Base-by-base conservation (phyloP, 2,113 vertebrate species). In the Paramisgurnus dabryanus region DNA sequence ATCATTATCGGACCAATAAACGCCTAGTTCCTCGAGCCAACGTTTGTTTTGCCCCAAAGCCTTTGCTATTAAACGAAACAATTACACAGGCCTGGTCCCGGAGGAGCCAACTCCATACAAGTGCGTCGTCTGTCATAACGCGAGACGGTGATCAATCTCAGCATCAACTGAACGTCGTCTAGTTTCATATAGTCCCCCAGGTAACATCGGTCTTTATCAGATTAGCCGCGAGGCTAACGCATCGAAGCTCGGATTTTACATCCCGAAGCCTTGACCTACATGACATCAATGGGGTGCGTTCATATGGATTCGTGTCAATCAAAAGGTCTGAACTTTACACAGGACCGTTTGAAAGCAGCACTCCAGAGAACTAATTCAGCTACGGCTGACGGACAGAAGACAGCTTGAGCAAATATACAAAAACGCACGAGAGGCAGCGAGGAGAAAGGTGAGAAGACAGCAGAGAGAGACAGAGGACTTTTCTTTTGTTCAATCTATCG, bases 271-370 rank as follows among this genome's bases (percentile, higher is more conserved):
- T 84, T 43, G 43, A 78, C 61, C 73, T 49, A 40, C 75, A 49
- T 71, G 83, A 69, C 43, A 83, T 86, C 87, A 85, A 88, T 86
- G 90, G 85, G 84, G 87, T 85, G 86, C 79, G 11, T 86, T 89
- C 88, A 88, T 90, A 91, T 90, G 88, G 90, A 92, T 90, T 88
- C 86, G 90, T 90, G 90, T 92, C 92, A 92, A 88, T 92, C 91
- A 92, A 85, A 85, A 88, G 86, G 89, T 82, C 85, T 91, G 91
- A 93, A 92, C 90, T 92, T 92, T 92, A 90, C 89, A 81, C 41
- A 89, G 89, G 90, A 91, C 88, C 89, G 91, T 91, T 93, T 81
- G 78, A 81, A 90, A 92, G 90, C 87, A 90, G 89, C 90, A 91
- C 92, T 92, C 91, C 84, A 85, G 91, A 92, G 92, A 89, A 90